Conservation (phyloP, 2,888 invertebrate species). For the Erebia epiphron region DNA sequence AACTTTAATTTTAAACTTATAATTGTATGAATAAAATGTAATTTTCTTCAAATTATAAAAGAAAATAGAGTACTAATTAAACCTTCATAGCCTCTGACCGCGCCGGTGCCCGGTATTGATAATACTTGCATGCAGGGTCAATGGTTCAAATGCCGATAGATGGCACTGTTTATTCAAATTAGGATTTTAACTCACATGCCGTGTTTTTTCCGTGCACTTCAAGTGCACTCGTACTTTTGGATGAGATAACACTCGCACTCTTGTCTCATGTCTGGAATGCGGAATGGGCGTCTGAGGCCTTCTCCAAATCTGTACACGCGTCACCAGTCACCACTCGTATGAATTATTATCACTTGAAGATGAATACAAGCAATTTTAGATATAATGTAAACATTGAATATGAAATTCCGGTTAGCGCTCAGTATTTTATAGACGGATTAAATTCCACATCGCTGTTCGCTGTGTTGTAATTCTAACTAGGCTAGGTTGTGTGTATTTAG, state of each 20-base stretch:
- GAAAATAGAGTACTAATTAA: no score
- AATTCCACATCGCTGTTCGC: neutral
- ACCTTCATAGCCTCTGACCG: no score
- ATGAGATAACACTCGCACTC: conserved; percentile 3
- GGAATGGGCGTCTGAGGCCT: conserved; percentile 8
- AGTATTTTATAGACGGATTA: neutral
- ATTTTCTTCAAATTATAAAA: no score
- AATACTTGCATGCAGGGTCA: no score
- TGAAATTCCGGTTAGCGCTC: neutral
- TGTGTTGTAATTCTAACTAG: neutral
- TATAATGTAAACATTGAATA: conserved; percentile 14
- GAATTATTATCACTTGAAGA: conserved; percentile 3
- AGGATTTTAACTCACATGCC: no score
- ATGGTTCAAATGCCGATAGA: no score
- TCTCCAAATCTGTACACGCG: neutral
- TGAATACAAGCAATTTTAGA: conserved; percentile 2
- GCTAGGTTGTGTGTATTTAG: neutral
- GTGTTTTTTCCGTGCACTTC: no score
- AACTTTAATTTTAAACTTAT: no score
- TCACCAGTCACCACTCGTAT: neutral
- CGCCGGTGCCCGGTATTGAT: no score
- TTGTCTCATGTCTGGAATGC: conserved; percentile 7
- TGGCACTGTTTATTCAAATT: no score
- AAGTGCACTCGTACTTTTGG: no score
- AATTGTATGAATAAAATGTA: no score